Conservation (phyloP, 1,140 invertebrate genomes). For the Cryptotermes secundus region DNA sequence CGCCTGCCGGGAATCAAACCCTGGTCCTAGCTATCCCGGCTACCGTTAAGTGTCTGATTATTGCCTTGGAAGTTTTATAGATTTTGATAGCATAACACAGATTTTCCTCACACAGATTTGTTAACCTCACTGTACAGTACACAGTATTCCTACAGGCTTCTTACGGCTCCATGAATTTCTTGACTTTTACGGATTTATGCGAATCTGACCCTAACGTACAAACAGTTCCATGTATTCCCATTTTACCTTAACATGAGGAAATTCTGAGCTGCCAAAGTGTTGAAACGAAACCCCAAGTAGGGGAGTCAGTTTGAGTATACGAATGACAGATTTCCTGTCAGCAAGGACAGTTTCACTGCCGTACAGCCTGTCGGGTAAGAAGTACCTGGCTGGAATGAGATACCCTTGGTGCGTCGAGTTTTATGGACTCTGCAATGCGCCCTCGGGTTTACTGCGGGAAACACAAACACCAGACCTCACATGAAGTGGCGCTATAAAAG, state of each 20-base stretch:
- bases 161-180: too few species aligned
- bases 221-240: neutral
- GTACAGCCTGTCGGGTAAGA: neutral
- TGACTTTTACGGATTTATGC: too few species aligned
- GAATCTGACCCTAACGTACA: neutral
- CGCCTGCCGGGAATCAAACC: too few species aligned
- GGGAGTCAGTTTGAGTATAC: neutral
- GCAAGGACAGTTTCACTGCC: neutral
- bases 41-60: too few species aligned
- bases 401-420: neutral
- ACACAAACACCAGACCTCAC: neutral
- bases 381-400: neutral
- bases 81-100: too few species aligned
- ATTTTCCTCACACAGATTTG: too few species aligned
- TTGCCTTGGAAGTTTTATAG: too few species aligned
- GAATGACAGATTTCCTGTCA: conserved; percentile 3
- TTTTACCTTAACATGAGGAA: neutral
- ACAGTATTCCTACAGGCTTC: too few species aligned
- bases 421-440: conserved; percentile 3
- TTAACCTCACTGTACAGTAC: too few species aligned
- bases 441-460: too few species aligned
- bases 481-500: neutral
- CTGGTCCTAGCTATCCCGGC: too few species aligned
- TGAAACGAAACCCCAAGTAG: neutral
- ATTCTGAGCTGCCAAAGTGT: neutral